These are phyloP conservation scores for Ametastegia equiseti DNA, from an alignment of 2,888 invertebrate genomes.

Conservation along the genomic window DNA sequence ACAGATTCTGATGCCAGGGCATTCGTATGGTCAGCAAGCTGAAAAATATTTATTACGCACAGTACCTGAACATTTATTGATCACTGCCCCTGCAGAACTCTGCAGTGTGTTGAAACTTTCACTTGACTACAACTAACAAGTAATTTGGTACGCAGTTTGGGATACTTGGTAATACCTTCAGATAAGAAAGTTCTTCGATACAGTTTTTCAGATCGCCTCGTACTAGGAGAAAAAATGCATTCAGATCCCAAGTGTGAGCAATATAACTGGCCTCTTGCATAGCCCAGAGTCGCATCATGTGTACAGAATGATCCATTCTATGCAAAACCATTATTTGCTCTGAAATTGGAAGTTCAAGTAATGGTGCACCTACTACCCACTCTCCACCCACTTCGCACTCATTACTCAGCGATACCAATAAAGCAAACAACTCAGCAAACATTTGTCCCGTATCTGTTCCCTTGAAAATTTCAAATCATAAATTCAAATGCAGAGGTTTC, in stretches of 20 bases:
- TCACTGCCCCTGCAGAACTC: neutral
- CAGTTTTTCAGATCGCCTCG: conserved; percentile 73
- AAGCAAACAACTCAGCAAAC: conserved; percentile 83
- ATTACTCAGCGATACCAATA: conserved; percentile 85
- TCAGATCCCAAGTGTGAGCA: conserved; percentile 87
- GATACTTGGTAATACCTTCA: conserved; percentile 65
- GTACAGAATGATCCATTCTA: conserved; percentile 87
- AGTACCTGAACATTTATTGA: neutral
- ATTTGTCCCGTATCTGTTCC: conserved; percentile 80
- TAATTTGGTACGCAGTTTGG: conserved; percentile 77
- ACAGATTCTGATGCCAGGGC: conserved; percentile 79
- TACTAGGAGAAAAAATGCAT: conserved; percentile 81
- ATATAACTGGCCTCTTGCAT: conserved; percentile 84
- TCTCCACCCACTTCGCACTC: conserved; percentile 86
- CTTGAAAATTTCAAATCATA: conserved; percentile 67
- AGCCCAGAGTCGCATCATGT: conserved; percentile 89
- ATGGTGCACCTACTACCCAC: conserved; percentile 84
- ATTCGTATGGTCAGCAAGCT: conserved; percentile 81
- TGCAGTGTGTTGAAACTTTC: no score
- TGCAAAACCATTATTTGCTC: conserved; percentile 90
- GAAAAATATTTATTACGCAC: conserved; percentile 62
- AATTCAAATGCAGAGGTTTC: neutral
- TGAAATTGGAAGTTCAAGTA: conserved; percentile 87
- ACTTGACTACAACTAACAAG: no score
- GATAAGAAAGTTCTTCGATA: conserved; percentile 70